phyloP scores from a whole-genome alignment of 92 coral and sea anemone species.

The Palythoa heliodiscus region DNA sequence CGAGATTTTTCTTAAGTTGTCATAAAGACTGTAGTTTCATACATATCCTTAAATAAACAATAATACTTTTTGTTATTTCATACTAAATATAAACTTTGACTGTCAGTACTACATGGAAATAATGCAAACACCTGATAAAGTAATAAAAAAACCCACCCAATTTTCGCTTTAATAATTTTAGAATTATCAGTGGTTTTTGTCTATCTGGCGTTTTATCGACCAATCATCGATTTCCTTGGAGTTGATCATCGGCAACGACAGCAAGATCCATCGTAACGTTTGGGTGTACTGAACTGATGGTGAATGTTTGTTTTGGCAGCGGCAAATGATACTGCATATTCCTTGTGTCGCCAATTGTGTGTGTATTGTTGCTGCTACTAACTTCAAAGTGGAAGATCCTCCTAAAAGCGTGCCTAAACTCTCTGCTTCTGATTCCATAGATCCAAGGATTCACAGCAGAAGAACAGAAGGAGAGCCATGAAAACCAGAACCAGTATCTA shows the following conservation, averaged over 20 bases:
- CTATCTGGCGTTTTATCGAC: not conserved
- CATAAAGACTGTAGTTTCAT: too few species aligned
- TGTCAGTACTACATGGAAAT: too few species aligned
- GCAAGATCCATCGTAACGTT: not conserved
- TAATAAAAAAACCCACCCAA: too few species aligned
- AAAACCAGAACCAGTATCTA: slow-evolving; percentile 8
- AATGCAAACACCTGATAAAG: too few species aligned
- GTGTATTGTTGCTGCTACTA: not conserved
- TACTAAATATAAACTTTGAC: too few species aligned
- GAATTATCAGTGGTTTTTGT: not conserved
- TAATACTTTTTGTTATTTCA: too few species aligned
- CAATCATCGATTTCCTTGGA: not conserved
- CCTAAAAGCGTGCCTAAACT: slow-evolving; percentile 1
- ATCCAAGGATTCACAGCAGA: slow-evolving; percentile 16
- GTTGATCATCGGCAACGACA: not conserved
- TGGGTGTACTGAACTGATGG: not conserved
- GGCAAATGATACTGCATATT: not conserved
- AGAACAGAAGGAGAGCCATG: slow-evolving; percentile 7
- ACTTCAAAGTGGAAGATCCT: not conserved
- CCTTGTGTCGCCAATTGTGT: not conserved
- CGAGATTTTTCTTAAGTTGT: too few species aligned
- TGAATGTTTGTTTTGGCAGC: not conserved
- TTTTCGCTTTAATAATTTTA: too few species aligned
- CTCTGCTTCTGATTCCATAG: slow-evolving; percentile 6
- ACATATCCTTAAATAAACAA: too few species aligned